Evolutionary conservation across 2,888 invertebrate genomes (phyloP), one percentile per base, ranked within the genome.

Genomic region (Conops quadrifasciatus): DNA sequence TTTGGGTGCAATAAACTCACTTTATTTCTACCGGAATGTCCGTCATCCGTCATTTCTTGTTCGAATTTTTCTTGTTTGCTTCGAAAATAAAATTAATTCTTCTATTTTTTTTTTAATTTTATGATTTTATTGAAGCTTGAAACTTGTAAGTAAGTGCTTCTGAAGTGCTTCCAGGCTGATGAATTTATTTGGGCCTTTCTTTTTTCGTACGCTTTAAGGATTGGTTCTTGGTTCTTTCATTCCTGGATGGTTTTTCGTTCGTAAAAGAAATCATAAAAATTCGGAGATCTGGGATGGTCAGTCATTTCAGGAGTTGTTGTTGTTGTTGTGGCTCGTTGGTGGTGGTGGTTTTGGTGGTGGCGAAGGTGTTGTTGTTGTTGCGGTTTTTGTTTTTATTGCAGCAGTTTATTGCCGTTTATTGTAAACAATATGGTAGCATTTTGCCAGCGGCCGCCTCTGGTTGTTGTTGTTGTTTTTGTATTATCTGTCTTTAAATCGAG

Each of bases 341-440:
- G 36, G 36, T 36, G 36, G 4, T 36, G 36, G 36, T 36, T 4
- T 9, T 36, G 36, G 9, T 36, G 36, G 9, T 36, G 9, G 9
- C 4, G 36, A 9, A 7, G 9, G 36, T 45, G 30, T 63, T 47
- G 60, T 36, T 36, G 47, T 63, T 47, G 63, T 47, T 36, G 36
- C 9, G 4, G 30, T 56, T 56, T 19, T 26, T 49, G 56, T 53
- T 51, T 49, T 21, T 49, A 53, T 26, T 59, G n/a, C 30, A 15
- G 49, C 62, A 26, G 47, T 24, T 9, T 7, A 36, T 36, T 36
- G 36, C 4, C 36, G 36, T 36, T 24, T 16, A 15, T 13, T 56
- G 53, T 21, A 56, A 24, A 64, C 43, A 69, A 67, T 64, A 63
- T 63, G 69, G 72, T 72, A 69, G 72, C 72, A 72, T 53, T 72